phyloP scores from a whole-genome alignment of 2,888 invertebrate species.

The Caenorhabditis sp. region DNA sequence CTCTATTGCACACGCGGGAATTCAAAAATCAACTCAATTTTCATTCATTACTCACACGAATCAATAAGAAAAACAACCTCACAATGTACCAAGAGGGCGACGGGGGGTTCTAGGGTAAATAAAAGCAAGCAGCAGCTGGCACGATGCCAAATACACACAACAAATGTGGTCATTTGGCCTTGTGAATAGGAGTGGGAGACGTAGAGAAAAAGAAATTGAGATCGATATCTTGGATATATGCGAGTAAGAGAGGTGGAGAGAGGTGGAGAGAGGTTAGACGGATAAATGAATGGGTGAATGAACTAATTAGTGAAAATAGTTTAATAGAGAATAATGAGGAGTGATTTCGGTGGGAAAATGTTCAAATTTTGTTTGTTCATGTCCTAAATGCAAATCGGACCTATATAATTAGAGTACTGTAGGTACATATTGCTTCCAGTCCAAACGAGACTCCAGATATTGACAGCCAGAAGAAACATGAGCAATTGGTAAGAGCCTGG shows the following conservation, averaged over 20 bases:
- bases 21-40: too few relatives aligned
- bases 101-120: neutral
- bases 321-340: too few relatives aligned
- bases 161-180: neutral
- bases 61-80: too few relatives aligned
- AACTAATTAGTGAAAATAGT: neutral
- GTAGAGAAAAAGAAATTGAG: constrained; percentile 6
- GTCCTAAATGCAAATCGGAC: too few relatives aligned
- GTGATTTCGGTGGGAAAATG: neutral
- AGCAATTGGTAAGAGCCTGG: too few relatives aligned
- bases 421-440: too few relatives aligned
- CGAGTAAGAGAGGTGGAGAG: neutral
- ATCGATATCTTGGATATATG: neutral
- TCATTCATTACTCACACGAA: too few relatives aligned
- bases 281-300: neutral
- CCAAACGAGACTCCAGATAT: too few relatives aligned
- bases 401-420: too few relatives aligned
- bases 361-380: too few relatives aligned
- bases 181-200: neutral
- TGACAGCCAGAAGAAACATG: too few relatives aligned
- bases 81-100: neutral
- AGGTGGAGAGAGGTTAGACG: constrained; percentile 4
- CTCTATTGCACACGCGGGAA: neutral
- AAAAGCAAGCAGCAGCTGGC: neutral
- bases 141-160: neutral